Base-by-base conservation (phyloP, 2,797 vertebrate genomes). In the Eidolon dupreanum region DNA sequence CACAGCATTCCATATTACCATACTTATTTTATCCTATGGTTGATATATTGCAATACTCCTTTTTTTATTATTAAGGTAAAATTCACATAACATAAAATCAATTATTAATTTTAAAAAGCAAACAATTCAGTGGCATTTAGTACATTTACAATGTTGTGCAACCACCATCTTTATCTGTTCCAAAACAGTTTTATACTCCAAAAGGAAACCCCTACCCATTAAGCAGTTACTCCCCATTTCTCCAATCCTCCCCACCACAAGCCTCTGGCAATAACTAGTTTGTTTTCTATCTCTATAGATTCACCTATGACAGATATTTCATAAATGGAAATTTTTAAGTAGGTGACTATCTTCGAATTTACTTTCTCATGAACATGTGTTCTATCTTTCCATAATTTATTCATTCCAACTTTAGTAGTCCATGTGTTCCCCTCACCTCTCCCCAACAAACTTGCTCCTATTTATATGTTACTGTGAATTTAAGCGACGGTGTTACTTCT, bases 51-150 rank as follows among this genome's bases (percentile, higher is more conserved):
- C 41, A 57, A 38, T 66, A 55, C 6, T 57, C 8, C 43, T 33
- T 63, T 68, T 92, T 94, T 49, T 41, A 57, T 87, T 73, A 68
- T 26, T 43, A 16, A 92, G 4, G 12, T 28, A 6, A 79, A 93
- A 49, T 33, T 77, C 57, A 70, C 3, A 8, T 70, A 43, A 46
- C 53, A 73, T 53, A 79, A 87, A 79, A 81, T 38, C 66, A 26
- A 75, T 33, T 46, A 31, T 49, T 31, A 66, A 46, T 24, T 65
- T 89, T 55, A 24, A 89, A n/a, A 81, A 61, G 8, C 31, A 19
- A 88, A 36, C 8, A 57, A 49, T 17, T 71, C 43, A 33, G n/a
- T 65, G 9, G 6, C 11, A 53, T 46, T 49, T 59, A n/a, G 16
- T 59, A 10, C 31, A 68, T 9, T 93, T 17, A 57, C 49, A 57